Evolutionary conservation across 2,888 invertebrate species (phyloP).

Genomic region (Philereme vetulata): DNA sequence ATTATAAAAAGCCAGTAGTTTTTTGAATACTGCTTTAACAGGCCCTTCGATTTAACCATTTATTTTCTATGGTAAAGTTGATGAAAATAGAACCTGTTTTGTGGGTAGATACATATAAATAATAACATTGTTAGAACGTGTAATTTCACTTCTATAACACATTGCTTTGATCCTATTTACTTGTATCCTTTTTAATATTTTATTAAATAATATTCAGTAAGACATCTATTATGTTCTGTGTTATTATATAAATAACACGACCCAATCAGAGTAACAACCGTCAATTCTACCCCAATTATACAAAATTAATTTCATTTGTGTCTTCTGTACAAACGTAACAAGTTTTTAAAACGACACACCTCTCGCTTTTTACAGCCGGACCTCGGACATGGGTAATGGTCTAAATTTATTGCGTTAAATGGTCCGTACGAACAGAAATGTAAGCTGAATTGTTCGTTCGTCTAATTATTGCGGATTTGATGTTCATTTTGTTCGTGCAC

Average conservation of each 20-base stretch:
- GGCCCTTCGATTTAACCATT: too few relatives aligned
- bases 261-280: constrained; percentile 28
- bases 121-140: too few relatives aligned
- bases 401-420: constrained; percentile 81
- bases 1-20: too few relatives aligned
- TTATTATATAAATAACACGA: neutral
- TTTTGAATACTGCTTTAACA: too few relatives aligned
- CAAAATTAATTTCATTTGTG: constrained; percentile 70
- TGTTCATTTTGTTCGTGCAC: constrained; percentile 63
- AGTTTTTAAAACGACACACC: constrained; percentile 69
- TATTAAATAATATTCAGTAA: too few relatives aligned
- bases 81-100: too few relatives aligned
- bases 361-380: constrained; percentile 67
- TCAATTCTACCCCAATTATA: constrained; percentile 62
- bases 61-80: too few relatives aligned
- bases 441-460: constrained; percentile 72
- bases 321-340: constrained; percentile 69
- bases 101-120: too few relatives aligned
- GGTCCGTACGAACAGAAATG: constrained; percentile 70
- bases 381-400: constrained; percentile 77
- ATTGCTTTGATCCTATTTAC: too few relatives aligned
- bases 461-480: constrained; percentile 77
- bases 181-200: too few relatives aligned
- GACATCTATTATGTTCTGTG: too few relatives aligned
- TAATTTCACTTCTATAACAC: too few relatives aligned